Conservation (phyloP, 1,140 invertebrate genomes). For the Saccostrea cuccullata region DNA sequence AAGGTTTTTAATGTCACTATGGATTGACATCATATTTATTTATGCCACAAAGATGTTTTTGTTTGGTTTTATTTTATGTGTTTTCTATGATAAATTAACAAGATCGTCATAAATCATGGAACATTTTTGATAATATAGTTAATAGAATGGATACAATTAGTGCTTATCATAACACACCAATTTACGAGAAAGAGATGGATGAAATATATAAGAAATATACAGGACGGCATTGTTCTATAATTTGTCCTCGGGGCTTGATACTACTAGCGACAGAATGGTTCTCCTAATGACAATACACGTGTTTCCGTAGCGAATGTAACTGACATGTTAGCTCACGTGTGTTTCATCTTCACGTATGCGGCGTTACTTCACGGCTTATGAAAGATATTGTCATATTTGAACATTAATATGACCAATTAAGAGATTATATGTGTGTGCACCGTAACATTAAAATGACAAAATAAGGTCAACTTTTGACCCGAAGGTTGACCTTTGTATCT, state of each 20-base stretch:
- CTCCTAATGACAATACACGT: not conserved
- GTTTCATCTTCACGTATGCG: not conserved
- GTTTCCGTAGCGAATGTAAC: not conserved
- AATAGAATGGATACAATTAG: too few species aligned
- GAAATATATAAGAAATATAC: not conserved
- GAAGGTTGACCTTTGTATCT: not conserved
- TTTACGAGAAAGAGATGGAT: not conserved
- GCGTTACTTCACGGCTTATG: not conserved
- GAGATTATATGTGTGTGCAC: conserved; percentile 20
- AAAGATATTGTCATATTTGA: not conserved
- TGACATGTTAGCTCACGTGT: not conserved
- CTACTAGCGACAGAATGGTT: not conserved
- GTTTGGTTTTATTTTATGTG: too few species aligned
- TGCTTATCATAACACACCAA: not conserved
- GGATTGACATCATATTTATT: too few species aligned
- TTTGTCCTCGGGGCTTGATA: conserved; percentile 6
- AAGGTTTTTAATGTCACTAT: too few species aligned
- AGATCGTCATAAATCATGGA: not conserved
- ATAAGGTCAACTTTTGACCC: conserved; percentile 2
- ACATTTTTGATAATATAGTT: not conserved
- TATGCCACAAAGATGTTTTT: not conserved
- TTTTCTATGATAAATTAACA: not conserved
- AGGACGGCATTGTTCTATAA: not conserved
- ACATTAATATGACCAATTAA: not conserved
- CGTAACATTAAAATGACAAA: not conserved